phyloP scores from a whole-genome alignment of 1,140 invertebrate genomes.

The Globodera ellingtonae region DNA sequence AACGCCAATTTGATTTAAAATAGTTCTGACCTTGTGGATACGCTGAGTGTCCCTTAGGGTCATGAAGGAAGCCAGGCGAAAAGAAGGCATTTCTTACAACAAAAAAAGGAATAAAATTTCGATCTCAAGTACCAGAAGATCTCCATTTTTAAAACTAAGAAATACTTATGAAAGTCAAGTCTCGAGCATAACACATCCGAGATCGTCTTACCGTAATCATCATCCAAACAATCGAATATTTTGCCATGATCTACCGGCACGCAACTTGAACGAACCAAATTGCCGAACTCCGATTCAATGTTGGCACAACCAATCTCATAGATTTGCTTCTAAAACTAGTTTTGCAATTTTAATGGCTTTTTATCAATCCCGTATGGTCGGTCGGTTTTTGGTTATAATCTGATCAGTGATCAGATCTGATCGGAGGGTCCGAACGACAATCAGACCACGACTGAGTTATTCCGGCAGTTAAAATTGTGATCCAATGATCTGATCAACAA shows the following conservation, averaged over 20 bases:
- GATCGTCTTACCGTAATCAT: constrained; percentile 53
- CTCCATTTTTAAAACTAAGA: no score
- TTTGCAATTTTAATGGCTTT: background rate
- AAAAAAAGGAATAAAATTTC: background rate
- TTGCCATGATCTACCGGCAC: constrained; percentile 46
- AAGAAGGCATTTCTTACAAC: constrained; percentile 52
- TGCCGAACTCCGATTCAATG: constrained; percentile 59
- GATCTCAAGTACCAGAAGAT: no score
- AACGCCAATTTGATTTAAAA: background rate
- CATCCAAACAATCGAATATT: constrained; percentile 55
- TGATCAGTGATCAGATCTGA: no score
- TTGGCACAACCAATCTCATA: constrained; percentile 56
- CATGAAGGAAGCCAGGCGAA: constrained; percentile 42
- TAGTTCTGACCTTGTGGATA: constrained; percentile 16
- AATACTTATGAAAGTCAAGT: no score
- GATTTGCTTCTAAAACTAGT: constrained; percentile 43
- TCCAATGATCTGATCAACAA: no score
- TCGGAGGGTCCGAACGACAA: no score
- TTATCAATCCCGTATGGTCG: background rate
- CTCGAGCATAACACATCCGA: background rate
- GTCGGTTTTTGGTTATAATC: no score
- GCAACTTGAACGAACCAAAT: constrained; percentile 49
- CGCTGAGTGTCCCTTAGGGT: constrained; percentile 52
- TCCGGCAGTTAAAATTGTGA: no score
- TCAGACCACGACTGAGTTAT: no score